Conservation (phyloP, 2,113 vertebrate species). For the Chionis minor region DNA sequence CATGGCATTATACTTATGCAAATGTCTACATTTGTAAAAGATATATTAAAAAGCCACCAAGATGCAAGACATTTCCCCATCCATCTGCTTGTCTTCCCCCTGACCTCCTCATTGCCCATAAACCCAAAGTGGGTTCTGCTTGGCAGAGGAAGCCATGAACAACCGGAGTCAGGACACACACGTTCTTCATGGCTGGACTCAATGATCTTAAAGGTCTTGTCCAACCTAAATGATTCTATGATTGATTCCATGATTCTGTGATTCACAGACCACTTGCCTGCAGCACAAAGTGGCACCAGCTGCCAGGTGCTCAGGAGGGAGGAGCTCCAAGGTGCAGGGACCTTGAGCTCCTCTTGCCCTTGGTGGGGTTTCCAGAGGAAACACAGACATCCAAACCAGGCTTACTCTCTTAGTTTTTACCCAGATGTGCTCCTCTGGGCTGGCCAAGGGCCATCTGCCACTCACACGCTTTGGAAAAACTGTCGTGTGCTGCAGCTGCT, state of each 20-base stretch:
- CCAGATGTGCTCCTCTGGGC: background rate
- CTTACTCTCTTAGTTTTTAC: background rate
- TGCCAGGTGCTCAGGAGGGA: background rate
- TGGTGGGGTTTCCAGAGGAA: background rate
- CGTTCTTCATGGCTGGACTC: background rate
- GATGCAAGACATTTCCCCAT: background rate
- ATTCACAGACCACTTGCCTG: background rate
- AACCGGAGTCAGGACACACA: background rate
- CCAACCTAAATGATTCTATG: background rate
- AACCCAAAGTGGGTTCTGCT: background rate
- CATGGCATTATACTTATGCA: background rate
- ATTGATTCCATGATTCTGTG: background rate
- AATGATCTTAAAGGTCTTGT: background rate
- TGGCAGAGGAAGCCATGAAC: background rate
- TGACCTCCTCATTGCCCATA: background rate
- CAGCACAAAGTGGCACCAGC: background rate
- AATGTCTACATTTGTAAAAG: background rate
- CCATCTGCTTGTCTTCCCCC: background rate
- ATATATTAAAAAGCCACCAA: background rate
- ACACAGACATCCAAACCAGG: background rate
- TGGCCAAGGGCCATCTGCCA: background rate
- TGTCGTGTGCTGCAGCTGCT: background rate
- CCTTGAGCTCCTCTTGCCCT: background rate
- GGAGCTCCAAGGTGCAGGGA: background rate
- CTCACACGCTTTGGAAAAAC: background rate